Evolutionary conservation across 2,113 vertebrate genomes (phyloP), one percentile per base, ranked within the genome.

Genomic region (Otis tarda): DNA sequence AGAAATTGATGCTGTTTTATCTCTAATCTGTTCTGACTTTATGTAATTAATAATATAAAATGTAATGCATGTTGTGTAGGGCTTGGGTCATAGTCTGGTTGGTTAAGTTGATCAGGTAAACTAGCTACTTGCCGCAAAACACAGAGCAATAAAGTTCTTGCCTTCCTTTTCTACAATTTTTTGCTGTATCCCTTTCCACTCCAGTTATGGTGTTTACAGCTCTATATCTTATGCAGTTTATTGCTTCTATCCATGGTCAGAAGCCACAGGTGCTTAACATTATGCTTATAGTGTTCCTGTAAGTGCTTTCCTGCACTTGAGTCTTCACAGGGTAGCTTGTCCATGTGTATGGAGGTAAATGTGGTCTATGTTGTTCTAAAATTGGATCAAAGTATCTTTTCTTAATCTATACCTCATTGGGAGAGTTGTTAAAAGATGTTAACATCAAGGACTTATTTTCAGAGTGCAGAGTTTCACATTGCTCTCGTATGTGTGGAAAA

Each of bases 331-430:
- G 47, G 71, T 31, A 77, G 23, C 41, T 61, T 74, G 57, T 65
- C n/a, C 7, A 3, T 27, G 22, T 57, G 13, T 41, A 11, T 0
- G 0, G 81, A 70, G 0, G 3, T 53, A 49, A 73, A 47, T 1
- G 6, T 59, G 33, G 30, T 57, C 49, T 56, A 0, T 0, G 2
- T 50, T 49, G 31, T 37, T 87, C 61, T 67, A 41, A 84, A 87
- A 69, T 33, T 33, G 65, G 49, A 73, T 61, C 65, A 76, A 55
- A 84, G 63, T 55, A 5, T 57, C 16, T 90, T 92, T 83, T 86
- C 37, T 39, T 82, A 53, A 87, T 86, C 64, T 53, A 39, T 57
- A 6, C 57, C 80, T 89, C 74, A 27, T 30, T 89, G 53, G 41
- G 49, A 68, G 53, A 69, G 65, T 63, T 92, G 65, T 90, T 80